Percentiles rank a stretch among this genome's conserved stretches.
These are phyloP conservation scores for Neoascia interrupta DNA, from an alignment of 2,888 invertebrate genomes.

Conservation along the genomic window DNA sequence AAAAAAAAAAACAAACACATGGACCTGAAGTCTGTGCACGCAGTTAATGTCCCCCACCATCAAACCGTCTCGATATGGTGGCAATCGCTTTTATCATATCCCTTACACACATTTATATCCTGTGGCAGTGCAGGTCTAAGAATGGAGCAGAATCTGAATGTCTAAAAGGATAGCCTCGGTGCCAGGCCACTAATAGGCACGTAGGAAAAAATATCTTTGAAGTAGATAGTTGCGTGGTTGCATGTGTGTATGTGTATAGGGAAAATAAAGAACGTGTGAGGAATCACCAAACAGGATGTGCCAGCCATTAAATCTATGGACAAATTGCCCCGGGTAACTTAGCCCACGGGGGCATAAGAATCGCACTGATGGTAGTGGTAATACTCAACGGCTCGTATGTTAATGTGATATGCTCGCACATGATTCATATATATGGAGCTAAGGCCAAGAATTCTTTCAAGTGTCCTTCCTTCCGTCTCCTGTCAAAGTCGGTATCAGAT, in stretches of 20 bases:
- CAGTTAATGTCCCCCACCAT: conserved; percentile 15
- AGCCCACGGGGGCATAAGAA: conserved; percentile 13
- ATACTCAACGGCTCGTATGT: conserved; percentile 68
- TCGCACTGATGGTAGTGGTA: conserved; percentile 34
- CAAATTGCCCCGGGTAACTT: conserved; percentile 63
- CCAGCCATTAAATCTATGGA: conserved; percentile 67
- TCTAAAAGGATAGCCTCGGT: conserved; percentile 59
- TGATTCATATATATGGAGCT: conserved; percentile 39
- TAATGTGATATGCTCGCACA: conserved; percentile 64
- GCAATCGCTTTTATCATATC: conserved; percentile 66
- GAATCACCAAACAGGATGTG: conserved; percentile 68
- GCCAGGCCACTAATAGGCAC: conserved; percentile 65
- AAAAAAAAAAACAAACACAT: background rate
- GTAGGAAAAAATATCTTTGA: conserved; percentile 65
- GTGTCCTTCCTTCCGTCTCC: conserved; percentile 55
- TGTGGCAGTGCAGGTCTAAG: conserved; percentile 50
- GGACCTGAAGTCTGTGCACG: conserved; percentile 31
- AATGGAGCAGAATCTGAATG: conserved; percentile 64
- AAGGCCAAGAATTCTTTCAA: conserved; percentile 54
- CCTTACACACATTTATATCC: conserved; percentile 65
- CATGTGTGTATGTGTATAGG: conserved; percentile 32
- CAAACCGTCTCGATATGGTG: conserved; percentile 22
- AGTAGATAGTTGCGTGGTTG: conserved; percentile 62
- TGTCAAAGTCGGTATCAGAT: conserved; percentile 51
- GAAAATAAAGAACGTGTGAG: conserved; percentile 44